phyloP scores from a whole-genome alignment of 2,888 invertebrate species.

The Agapostemon virescens region DNA sequence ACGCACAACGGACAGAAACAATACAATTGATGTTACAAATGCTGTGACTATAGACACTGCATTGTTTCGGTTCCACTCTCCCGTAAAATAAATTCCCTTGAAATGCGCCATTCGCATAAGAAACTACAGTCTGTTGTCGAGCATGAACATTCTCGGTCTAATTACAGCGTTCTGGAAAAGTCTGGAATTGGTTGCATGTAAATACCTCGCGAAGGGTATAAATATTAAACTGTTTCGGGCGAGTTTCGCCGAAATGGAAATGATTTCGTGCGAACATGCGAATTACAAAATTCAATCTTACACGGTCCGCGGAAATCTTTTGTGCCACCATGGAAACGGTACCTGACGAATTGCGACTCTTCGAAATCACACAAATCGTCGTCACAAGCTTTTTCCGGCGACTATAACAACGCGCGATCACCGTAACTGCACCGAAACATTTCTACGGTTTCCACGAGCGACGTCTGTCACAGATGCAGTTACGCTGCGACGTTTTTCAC shows the following conservation, averaged over 20 bases:
- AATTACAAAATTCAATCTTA: conserved; percentile 1
- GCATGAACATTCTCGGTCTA: background rate
- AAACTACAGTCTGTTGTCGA: background rate
- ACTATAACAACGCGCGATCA: conserved; percentile 64
- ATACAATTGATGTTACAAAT: background rate
- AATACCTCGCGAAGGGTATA: background rate
- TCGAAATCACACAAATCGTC: conserved; percentile 17
- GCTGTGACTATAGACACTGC: background rate
- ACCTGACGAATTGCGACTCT: background rate
- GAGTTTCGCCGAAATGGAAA: background rate
- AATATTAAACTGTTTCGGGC: background rate
- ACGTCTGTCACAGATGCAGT: conserved; percentile 66
- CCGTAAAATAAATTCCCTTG: background rate
- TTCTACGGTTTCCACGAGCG: conserved; percentile 67
- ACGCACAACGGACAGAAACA: background rate
- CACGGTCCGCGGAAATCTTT: background rate
- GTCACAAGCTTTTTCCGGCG: conserved; percentile 44
- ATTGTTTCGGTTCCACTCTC: background rate
- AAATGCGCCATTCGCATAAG: background rate
- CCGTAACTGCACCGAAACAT: conserved; percentile 65
- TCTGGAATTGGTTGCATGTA: background rate
- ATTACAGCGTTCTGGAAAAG: background rate
- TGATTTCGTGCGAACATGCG: background rate
- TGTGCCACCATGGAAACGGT: background rate
- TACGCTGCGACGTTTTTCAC: conserved; percentile 63